Evolutionary conservation across 2,888 invertebrate genomes (phyloP).

Genomic region (Epistrophe eligans): DNA sequence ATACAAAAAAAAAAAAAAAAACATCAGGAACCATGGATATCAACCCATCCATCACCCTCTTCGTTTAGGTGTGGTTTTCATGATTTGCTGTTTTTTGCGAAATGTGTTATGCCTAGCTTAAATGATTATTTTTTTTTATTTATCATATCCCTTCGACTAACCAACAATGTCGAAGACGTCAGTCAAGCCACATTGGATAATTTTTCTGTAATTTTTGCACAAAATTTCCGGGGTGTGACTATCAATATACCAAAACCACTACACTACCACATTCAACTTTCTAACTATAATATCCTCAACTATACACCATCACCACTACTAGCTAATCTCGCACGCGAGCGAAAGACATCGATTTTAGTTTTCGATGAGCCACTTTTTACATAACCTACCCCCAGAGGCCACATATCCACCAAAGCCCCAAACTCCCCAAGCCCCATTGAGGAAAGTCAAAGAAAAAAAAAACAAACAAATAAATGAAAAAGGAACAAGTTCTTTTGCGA

Average conservation of each 20-base stretch:
- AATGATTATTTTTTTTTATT: not conserved
- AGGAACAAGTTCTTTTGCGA: slow-evolving; percentile 2
- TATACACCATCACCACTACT: slow-evolving; percentile 24
- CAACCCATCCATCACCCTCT: not conserved
- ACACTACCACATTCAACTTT: slow-evolving; percentile 7
- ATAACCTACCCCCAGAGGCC: slow-evolving; percentile 42
- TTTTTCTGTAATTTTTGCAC: slow-evolving; percentile 40
- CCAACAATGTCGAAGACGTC: slow-evolving; percentile 37
- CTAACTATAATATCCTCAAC: not conserved
- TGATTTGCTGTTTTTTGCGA: slow-evolving; percentile 21
- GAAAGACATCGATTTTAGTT: slow-evolving; percentile 72
- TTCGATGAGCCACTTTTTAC: slow-evolving; percentile 68
- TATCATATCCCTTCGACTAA: slow-evolving; percentile 12
- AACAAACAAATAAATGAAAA: not conserved
- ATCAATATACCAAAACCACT: slow-evolving; percentile 33
- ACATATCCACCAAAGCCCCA: not conserved
- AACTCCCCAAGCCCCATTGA: not conserved
- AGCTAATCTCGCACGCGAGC: slow-evolving; percentile 69
- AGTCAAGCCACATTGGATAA: slow-evolving; percentile 36
- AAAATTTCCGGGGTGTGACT: slow-evolving; percentile 72
- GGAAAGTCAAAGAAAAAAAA: not conserved
- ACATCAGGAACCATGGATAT: not conserved
- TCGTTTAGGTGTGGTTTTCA: slow-evolving; percentile 18
- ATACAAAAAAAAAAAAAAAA: not conserved
- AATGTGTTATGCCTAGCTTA: not conserved